Base-by-base conservation (phyloP, 92 coral and sea anemone species). In the Heliopora coerulea region DNA sequence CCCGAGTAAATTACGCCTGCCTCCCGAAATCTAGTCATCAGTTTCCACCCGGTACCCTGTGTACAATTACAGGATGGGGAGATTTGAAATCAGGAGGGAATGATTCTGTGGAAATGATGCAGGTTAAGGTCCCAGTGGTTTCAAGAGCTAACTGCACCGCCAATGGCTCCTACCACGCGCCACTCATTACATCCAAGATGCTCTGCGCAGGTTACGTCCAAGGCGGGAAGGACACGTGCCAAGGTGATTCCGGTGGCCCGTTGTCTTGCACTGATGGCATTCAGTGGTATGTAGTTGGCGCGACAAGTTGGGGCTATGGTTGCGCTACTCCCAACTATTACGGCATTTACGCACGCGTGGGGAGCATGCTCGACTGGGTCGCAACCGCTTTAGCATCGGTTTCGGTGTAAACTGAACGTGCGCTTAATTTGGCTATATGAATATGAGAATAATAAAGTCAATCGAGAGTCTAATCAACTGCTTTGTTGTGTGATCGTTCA, bases 51-150 rank as follows among this genome's bases (percentile, higher is more conserved):
- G 93, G 91, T 39, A 69, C 88, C 10, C 29, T 72, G 5, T 89
- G 96, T 23, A 85, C 82, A 75, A 81, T 92, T 34, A 79, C 96
- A 15, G 93, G 96, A 32, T 92, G 97, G 97, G 97, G 97, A 21
- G 68, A 82, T 18, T 29, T 90, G n/a, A 14, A 73, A 31, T 78
- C 96, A 0, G 89, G 86, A 4, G 96, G 96, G 5, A 32, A 37
- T 7, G 54, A 79, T 8, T 88, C 96, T 0, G 87, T 84, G 0
- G 75, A 29, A 24, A 83, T 92, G 49, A 92, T 89, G 75, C 86
- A 90, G 49, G 97, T 96, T 30, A 49, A 83, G 85, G 97, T 92
- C 17, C 91, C 91, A 0, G 70, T 91, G 31, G 87, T 89, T 8
- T 73, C 91, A 13, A 76, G 80, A 29, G 58, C 67, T 26, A 83